Evolutionary conservation across 2,113 vertebrate genomes (phyloP).

Genomic region (Corythoichthys haematopterus): DNA sequence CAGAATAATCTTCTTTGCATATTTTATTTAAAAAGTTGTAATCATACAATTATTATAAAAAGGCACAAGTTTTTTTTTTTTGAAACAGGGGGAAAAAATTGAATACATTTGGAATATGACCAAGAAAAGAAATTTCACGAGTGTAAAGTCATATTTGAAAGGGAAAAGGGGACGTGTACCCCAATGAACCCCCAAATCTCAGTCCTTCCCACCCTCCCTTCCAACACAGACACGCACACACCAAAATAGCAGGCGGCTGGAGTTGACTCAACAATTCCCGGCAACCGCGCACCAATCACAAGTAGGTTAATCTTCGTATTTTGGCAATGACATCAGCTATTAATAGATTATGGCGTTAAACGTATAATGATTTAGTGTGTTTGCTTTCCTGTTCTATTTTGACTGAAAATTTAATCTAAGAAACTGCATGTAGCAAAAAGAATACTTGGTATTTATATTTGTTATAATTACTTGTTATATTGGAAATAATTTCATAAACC

Average conservation of each 20-base stretch:
- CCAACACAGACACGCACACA: conserved; percentile 38
- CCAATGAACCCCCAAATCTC: no score
- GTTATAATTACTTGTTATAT: not conserved
- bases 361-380: not conserved
- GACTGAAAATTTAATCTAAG: not conserved
- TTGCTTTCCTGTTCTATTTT: not conserved
- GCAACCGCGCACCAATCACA: conserved; percentile 14
- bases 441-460: not conserved
- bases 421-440: not conserved
- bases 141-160: no score
- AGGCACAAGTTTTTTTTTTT: no score
- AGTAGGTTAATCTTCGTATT: conserved; percentile 18
- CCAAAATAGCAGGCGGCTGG: conserved; percentile 57
- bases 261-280: conserved; percentile 30
- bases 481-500: not conserved
- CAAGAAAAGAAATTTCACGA: no score
- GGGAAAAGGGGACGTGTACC: no score
- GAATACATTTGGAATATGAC: no score
- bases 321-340: conserved; percentile 1
- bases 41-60: no score
- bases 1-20: no score
- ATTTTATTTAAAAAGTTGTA: no score
- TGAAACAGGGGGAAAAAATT: no score
- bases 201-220: not conserved
- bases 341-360: not conserved